phyloP scores from a whole-genome alignment of 2,113 vertebrate genomes.

The Setophaga kirtlandii region DNA sequence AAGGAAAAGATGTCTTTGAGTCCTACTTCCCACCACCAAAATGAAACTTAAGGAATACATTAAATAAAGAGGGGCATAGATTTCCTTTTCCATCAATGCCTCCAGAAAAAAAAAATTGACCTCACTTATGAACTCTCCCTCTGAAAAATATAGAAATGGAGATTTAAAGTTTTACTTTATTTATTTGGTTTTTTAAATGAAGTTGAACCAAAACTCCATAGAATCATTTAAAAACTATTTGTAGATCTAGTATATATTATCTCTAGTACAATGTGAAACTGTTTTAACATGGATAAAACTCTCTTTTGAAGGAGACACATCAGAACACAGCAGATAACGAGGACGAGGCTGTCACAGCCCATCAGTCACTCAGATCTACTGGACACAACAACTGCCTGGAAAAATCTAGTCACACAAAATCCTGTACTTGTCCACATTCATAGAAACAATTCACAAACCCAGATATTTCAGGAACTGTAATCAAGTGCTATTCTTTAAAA shows the following conservation, averaged over 20 bases:
- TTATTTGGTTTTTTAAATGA: neutral
- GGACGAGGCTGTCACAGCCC: slow-evolving; percentile 7
- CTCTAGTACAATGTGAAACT: neutral
- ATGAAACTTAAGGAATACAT: neutral
- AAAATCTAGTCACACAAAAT: slow-evolving; percentile 19
- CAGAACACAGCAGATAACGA: neutral
- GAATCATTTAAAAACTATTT: neutral
- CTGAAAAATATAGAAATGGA: neutral
- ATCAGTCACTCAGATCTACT: neutral
- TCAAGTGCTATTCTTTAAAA: neutral
- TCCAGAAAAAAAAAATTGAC: neutral
- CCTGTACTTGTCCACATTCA: neutral
- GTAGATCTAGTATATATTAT: neutral
- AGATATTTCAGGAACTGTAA: neutral
- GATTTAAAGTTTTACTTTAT: neutral
- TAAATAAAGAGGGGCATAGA: neutral
- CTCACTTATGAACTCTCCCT: neutral
- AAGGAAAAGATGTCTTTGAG: neutral
- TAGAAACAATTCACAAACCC: neutral
- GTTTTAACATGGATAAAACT: neutral
- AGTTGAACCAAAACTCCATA: neutral
- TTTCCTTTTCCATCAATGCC: neutral
- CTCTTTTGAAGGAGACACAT: neutral
- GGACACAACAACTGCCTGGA: slow-evolving; percentile 19
- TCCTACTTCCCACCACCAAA: neutral